Conservation (phyloP, 2,113 vertebrate genomes). For the Zeus faber region DNA sequence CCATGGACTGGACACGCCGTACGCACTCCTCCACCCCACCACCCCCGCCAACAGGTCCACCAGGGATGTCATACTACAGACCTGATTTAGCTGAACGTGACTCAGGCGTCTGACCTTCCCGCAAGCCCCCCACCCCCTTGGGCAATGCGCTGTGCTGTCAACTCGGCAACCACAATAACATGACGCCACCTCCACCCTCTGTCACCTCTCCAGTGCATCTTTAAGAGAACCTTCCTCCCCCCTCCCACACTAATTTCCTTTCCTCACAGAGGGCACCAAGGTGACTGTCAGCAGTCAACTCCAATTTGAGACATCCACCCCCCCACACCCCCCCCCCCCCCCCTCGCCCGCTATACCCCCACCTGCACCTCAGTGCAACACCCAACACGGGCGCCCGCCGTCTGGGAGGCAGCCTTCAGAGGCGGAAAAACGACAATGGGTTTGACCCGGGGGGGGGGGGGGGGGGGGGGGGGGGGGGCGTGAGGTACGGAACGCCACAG, state of each 20-base stretch:
- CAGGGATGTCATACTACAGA: conserved; percentile 54
- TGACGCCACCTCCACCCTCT: conserved; percentile 15
- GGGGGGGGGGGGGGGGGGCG: background rate
- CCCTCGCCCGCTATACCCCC: background rate
- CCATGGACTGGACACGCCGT: too few relatives aligned
- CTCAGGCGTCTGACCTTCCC: conserved; percentile 42
- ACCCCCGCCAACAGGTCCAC: conserved; percentile 35
- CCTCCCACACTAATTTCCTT: conserved; percentile 10
- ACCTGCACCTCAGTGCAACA: conserved; percentile 8
- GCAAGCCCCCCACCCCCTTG: conserved; percentile 17
- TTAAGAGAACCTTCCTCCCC: conserved; percentile 12
- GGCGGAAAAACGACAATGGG: background rate
- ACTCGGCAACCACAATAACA: conserved; percentile 60
- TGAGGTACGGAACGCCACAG: too few relatives aligned
- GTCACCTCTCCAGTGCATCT: conserved; percentile 17
- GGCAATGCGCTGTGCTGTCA: conserved; percentile 47
- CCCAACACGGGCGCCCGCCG: background rate
- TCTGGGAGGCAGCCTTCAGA: background rate
- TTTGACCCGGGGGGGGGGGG: background rate
- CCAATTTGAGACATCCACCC: conserved; percentile 31
- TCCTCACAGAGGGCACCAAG: conserved; percentile 45
- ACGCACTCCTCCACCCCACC: too few relatives aligned
- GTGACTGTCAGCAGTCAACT: conserved; percentile 54
- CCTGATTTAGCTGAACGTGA: conserved; percentile 56
- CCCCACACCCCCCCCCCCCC: conserved; percentile 28